Evolutionary conservation across 2,888 invertebrate species (phyloP).

Genomic region (Chironomus tentans): DNA sequence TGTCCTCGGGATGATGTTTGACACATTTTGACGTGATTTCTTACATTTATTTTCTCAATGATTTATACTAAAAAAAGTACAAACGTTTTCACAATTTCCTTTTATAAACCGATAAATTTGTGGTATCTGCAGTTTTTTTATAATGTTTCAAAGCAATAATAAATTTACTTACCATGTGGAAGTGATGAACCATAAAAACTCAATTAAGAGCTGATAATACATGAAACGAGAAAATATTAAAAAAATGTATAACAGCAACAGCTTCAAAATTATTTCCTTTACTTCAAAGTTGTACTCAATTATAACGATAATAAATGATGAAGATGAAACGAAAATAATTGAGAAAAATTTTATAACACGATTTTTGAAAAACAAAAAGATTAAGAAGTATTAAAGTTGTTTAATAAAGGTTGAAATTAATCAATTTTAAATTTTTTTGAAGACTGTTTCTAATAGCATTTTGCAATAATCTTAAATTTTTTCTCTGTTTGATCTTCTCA

Average conservation of each 20-base stretch:
- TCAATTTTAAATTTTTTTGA: too few species aligned
- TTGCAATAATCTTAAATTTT: too few species aligned
- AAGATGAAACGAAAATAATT: neutral
- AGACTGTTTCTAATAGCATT: too few species aligned
- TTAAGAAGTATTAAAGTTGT: too few species aligned
- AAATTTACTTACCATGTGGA: neutral
- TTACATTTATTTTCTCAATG: too few species aligned
- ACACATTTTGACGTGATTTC: neutral
- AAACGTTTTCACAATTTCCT: too few species aligned
- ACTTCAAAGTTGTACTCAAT: neutral
- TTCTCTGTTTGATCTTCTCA: too few species aligned
- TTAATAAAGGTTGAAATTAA: too few species aligned
- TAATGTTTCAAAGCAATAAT: too few species aligned
- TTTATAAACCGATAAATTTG: neutral
- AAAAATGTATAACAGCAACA: neutral
- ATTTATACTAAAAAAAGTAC: too few species aligned
- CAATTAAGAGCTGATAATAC: neutral
- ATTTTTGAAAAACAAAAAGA: too few species aligned
- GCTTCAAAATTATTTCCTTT: neutral
- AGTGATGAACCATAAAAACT: neutral
- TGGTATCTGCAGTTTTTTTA: neutral
- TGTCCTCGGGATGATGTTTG: neutral
- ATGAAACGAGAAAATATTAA: neutral
- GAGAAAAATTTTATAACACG: neutral
- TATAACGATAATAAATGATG: neutral